Base-by-base conservation (phyloP, 1,140 invertebrate species). In the Ditylenchus dipsaci region DNA sequence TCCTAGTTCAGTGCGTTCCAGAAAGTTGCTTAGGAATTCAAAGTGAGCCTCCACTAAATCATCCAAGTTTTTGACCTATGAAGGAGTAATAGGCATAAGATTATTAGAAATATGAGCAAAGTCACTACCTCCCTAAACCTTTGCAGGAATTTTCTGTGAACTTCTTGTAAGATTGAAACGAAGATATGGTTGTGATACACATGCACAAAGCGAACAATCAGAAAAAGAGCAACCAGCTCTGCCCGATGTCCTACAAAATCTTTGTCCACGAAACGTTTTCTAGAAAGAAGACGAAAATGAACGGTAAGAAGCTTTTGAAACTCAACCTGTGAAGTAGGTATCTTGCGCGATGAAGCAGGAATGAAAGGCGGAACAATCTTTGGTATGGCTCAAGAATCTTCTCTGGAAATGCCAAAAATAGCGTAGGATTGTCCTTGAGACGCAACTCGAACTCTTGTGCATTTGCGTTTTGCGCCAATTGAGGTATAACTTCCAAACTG, bases 341-440 rank as follows among this genome's bases (percentile, higher is more conserved):
- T 23, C 49, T 38, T 9, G 69, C 70, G 7, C 70, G 64, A 21
- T 71, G 61, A 1, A 71, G 30, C n/a, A 71, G 11, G 26, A 71
- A 71, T 1, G 45, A 42, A 17, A 72, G 58, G 26, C 29, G 33
- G 61, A 71, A 71, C 1, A 71, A 21, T 29, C 58, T 58, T 33
- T 67, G 72, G 19, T 71, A 71, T 15, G 59, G 49, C 33, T 60
- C 66, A 17, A 71, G 30, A 7, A 71, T 63, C 15, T 29, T 38
- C 9, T 53, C 42, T 1, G 69, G 69, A 56, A 71, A 73, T 26
- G 63, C 69, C 68, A 71, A 63, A 43, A n/a, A 43, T 1, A 71
- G 47, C n/a, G 67, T 27, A 1, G 9, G 15, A 53, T 74, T 47
- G 15, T 47, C 26, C n/a, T 70, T 71, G 5, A 71, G 7, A 7